Evolutionary conservation across 2,797 vertebrate genomes (phyloP), one percentile per base, ranked within the genome.

Genomic region (Valencia hispanica): DNA sequence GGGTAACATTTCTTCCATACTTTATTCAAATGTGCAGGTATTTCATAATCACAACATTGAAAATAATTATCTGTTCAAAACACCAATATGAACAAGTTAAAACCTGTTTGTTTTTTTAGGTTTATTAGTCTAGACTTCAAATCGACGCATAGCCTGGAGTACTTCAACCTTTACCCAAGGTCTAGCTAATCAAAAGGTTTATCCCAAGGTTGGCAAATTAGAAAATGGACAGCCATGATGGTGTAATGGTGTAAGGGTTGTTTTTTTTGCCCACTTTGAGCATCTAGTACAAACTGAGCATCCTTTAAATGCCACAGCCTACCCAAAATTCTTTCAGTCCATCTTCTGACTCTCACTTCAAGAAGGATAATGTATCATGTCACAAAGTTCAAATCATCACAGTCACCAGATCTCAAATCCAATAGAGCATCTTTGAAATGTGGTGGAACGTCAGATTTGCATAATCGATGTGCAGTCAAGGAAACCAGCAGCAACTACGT

Each of bases 31-130:
- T 87, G 61, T 70, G 78, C 22, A 55, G 73, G 82, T 22, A 59
- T 63, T 80, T 74, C 36, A 83, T 90, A 77, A 74, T 71, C 77
- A 92, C 84, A 34, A 68, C 53, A 34, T 27, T 68, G 22, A 79
- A 75, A 63, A 51, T 20, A 68, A 77, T 59, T 1, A 72, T 53
- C n/a, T 74, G 74, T 22, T 72, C 36, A 73, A 63, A 20, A 72
- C 48, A 63, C 10, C 15, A 32, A 50, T 22, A 55, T 30, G n/a
- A 75, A 68, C 41, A 47, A 17, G 30, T 6, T 32, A 3, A 50
- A 34, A 22, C 18, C 25, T 5, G 57, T 53, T n/a, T 5, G 57
- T 41, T 45, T 47, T 22, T 80, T 15, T 68, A 22, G 25, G 32
- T 36, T 61, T 61, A 61, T 34, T 61, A 34, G 59, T 61, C 6